Conservation (phyloP, 2,797 vertebrate species). For the Amblyopsis hoosieri region DNA sequence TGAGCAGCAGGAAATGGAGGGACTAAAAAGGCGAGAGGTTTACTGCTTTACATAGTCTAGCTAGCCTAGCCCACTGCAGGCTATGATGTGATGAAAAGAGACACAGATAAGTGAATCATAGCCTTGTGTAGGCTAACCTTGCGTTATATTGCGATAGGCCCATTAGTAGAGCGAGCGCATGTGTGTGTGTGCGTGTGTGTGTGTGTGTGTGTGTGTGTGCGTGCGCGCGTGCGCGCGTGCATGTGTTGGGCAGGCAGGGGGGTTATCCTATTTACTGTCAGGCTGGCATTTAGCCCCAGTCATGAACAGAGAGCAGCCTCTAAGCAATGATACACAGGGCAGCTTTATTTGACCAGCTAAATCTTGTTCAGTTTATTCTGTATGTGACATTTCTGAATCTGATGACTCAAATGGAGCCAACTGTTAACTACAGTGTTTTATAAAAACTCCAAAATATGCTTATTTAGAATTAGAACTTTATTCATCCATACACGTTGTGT, state of each 20-base stretch:
- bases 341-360: slow-evolving; percentile 20
- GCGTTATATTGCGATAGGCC: slow-evolving; percentile 16
- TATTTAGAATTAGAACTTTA: no score
- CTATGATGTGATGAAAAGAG: slow-evolving; percentile 7
- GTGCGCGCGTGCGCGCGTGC: no score
- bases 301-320: slow-evolving; percentile 23
- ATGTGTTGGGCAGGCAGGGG: slow-evolving; percentile 9
- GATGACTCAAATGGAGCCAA: no score
- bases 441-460: no score
- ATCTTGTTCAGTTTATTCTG: background rate
- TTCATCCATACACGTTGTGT: no score
- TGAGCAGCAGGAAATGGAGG: background rate
- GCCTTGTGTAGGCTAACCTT: background rate
- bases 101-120: slow-evolving; percentile 6
- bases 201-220: no score
- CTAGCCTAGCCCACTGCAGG: background rate
- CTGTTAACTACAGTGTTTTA: no score
- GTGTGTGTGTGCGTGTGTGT: no score
- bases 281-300: slow-evolving; percentile 1
- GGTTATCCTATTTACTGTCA: slow-evolving; percentile 20
- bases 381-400: no score
- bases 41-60: background rate
- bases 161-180: slow-evolving; percentile 3
- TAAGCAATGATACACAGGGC: slow-evolving; percentile 8
- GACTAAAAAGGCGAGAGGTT: no score